Evolutionary conservation across 2,113 vertebrate species (phyloP), one percentile per base, ranked within the genome.

Genomic region (Ochotona princeps): DNA sequence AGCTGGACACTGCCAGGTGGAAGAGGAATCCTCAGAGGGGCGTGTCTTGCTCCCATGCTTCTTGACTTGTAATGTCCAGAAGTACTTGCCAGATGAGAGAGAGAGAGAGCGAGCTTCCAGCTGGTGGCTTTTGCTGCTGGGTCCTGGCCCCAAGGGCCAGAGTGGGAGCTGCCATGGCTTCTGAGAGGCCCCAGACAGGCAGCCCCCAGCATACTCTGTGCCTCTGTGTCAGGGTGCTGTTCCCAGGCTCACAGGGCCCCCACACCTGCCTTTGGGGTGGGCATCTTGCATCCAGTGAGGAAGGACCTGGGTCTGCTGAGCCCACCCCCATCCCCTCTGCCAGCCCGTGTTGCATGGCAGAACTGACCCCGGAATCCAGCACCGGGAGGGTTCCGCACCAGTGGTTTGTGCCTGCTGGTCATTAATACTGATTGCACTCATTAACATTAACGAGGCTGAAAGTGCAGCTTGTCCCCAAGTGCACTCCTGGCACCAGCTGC

Each of bases 301-400:
- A 18, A 57, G 54, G 54, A 18, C 54, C 54, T 57, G 54, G 54
- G 54, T 15, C 54, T 13, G 54, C 54, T 18, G 54, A 57, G 54
- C 54, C 7, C 54, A 57, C 6, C 54, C 54, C 5, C 15, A 38
- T 18, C 28, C 11, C 25, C 10, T 63, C n/a, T 28, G 57, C 47
- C 28, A 26, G 73, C 12, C 0, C 2, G 12, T 1, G 15, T 26
- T 13, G 4, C 2, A 21, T 21, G 20, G 17, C 9, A 4, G 63
- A 32, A 63, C 28, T 4, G 21, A n/a, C 12, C 76, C 72, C 1
- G 14, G 1, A 15, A n/a, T 21, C 28, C 0, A 14, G 67, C 30
- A 15, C 2, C 8, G 8, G 3, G 1, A 18, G 11, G 26, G 44
- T 7, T 47, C 13, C 1, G 1, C 7, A 1, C 5, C 35, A 78